Evolutionary conservation across 2,797 vertebrate species (phyloP), one percentile per base, ranked within the genome.

Genomic region (Danio tinwini): DNA sequence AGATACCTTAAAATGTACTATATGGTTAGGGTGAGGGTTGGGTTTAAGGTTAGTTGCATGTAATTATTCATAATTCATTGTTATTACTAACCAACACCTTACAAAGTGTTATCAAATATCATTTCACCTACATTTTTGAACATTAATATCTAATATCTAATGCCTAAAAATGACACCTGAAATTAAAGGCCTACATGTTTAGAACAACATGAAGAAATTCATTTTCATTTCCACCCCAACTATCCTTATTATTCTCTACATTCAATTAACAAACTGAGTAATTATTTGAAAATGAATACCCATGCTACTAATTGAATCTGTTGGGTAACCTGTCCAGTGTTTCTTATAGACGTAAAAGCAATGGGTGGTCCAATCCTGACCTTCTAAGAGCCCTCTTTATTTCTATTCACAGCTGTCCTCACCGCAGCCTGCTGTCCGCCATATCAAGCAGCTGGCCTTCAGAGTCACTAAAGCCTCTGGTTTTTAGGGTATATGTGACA

Each of bases 361-460:
- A 74, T 68, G 78, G 78, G 58, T 75, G 72, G 53, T 74, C 52
- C 45, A 68, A 52, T 61, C 42, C 69, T 69, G 55, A 45, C 55
- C 47, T 17, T 69, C 63, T 79, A 63, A 63, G 58, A 55, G 49
- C 67, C 83, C 82, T 82, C 63, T 90, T 29, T 92, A 90, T 92
- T 92, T 90, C 90, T 88, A 21, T 49, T 29, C 78, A 72, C 53
- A 68, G 78, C 72, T 74, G 78, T 70, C 80, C 59, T 55, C 63
- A 10, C 91, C 91, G 90, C 91, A 88, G 85, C 85, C 90, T 93
- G 93, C 91, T 93, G 88, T 89, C 90, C 90, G 89, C 92, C 92
- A 90, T 71, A 91, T 93, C 93, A 93, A 92, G 93, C 94, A 94
- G 93, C 94, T 94, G 93, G 90, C 92, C 88, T 53, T 89, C 12